Evolutionary conservation across 1,140 invertebrate genomes (phyloP).

Genomic region (Hestina assimilis): DNA sequence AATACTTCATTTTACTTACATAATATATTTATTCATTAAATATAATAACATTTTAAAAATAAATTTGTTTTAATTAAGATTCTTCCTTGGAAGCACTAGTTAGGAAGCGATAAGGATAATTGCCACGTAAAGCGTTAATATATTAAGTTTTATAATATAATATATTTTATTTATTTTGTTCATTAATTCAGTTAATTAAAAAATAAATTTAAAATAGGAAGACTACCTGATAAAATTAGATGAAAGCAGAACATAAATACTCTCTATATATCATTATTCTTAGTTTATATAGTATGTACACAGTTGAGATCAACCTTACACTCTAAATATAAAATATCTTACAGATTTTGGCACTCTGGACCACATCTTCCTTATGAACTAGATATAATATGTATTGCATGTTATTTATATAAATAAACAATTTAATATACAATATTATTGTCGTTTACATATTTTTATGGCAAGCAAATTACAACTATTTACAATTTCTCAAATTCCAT

Average conservation of each 20-base stretch:
- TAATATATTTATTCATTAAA: conserved; percentile 2
- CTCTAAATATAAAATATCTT: conserved; percentile 49
- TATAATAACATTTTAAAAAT: conserved; percentile 2
- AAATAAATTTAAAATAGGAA: neutral
- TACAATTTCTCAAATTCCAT: neutral
- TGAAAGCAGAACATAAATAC: neutral
- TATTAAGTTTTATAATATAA: conserved; percentile 2
- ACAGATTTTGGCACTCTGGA: conserved; percentile 70
- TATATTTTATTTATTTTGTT: neutral
- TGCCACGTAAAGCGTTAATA: neutral
- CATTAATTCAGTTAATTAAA: neutral
- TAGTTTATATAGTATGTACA: conserved; percentile 54
- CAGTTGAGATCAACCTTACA: conserved; percentile 64
- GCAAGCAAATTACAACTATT: no score
- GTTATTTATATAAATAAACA: conserved; percentile 31
- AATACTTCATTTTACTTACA: conserved; percentile 7
- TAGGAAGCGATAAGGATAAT: no score
- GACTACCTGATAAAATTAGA: neutral
- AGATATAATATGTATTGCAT: conserved; percentile 19
- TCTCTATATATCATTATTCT: neutral
- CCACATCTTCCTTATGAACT: conserved; percentile 47
- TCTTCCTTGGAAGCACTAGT: conserved; percentile 21
- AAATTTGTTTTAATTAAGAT: conserved; percentile 1
- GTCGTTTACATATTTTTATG: conserved; percentile 49
- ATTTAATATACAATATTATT: conserved; percentile 47